Evolutionary conservation across 2,888 invertebrate genomes (phyloP).

Genomic region (Isotomurus palustris): DNA sequence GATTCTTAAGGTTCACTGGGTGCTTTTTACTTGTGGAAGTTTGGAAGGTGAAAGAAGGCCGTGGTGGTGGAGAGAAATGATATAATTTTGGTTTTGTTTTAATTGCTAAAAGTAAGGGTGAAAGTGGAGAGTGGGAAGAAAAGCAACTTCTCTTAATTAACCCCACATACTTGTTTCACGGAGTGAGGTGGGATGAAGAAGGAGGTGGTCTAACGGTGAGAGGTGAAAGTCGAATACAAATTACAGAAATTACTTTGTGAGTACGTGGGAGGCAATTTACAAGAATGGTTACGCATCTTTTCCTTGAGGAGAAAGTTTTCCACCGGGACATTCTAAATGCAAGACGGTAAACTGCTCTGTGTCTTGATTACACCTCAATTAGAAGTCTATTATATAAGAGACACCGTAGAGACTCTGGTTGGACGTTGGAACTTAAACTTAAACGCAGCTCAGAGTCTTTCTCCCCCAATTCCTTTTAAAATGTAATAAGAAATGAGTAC

Average conservation of each 20-base stretch:
- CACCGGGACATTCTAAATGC: conserved; percentile 9
- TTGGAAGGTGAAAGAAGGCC: background rate
- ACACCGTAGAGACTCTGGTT: too few relatives aligned
- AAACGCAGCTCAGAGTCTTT: background rate
- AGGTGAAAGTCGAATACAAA: background rate
- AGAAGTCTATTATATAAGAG: conserved; percentile 10
- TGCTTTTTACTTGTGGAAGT: too few relatives aligned
- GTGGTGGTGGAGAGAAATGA: background rate
- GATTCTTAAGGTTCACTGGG: too few relatives aligned
- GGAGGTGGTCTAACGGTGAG: background rate
- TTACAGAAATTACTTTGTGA: background rate
- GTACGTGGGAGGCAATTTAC: conserved; percentile 1
- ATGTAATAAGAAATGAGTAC: too few relatives aligned
- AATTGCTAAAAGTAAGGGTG: too few relatives aligned
- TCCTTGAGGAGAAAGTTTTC: background rate
- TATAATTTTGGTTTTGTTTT: background rate
- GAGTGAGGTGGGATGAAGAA: too few relatives aligned
- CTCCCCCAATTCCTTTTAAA: too few relatives aligned
- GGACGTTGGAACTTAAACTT: background rate
- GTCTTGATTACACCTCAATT: conserved; percentile 15
- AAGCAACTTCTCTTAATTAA: too few relatives aligned
- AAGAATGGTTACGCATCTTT: conserved; percentile 2
- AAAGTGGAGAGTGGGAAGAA: too few relatives aligned
- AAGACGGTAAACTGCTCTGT: conserved; percentile 6
- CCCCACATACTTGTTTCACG: too few relatives aligned